These are phyloP conservation scores for Pelochelys cantorii DNA, from an alignment of 2,797 vertebrate species.

Conservation along the genomic window DNA sequence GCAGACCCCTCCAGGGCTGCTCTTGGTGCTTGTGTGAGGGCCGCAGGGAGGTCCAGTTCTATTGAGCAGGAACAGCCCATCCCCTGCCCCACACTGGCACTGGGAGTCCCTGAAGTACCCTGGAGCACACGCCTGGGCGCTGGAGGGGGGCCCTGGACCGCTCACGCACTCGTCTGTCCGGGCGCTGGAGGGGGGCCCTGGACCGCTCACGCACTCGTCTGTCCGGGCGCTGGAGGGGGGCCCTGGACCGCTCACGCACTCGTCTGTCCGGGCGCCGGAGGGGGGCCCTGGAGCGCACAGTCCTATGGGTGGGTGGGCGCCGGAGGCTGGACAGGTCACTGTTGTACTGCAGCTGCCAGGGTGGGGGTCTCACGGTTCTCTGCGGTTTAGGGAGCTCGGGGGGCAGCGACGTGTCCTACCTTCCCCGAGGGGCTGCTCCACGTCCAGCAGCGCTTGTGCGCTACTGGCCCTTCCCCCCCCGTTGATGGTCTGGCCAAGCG, in stretches of 20 bases:
- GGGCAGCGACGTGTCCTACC: neutral
- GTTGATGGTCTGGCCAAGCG: no score
- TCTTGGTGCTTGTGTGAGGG: accelerated
- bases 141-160: no score
- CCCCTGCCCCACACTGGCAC: neutral
- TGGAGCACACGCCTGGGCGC: neutral
- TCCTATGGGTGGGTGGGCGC: no score
- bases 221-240: no score
- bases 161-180: no score
- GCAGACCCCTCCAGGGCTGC: neutral
- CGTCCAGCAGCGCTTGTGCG: neutral
- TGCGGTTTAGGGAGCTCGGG: neutral
- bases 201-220: no score
- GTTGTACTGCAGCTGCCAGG: neutral
- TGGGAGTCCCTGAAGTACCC: neutral
- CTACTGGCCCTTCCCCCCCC: no score
- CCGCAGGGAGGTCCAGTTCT: accelerated
- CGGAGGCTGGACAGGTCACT: neutral
- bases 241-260: no score
- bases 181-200: no score
- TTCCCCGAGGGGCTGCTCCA: no score
- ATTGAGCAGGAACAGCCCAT: accelerated
- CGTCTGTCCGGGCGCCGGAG: neutral
- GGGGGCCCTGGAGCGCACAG: no score
- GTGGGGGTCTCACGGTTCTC: no score